Base-by-base conservation (phyloP, 2,888 invertebrate species). In the Silvanus unidentatus region DNA sequence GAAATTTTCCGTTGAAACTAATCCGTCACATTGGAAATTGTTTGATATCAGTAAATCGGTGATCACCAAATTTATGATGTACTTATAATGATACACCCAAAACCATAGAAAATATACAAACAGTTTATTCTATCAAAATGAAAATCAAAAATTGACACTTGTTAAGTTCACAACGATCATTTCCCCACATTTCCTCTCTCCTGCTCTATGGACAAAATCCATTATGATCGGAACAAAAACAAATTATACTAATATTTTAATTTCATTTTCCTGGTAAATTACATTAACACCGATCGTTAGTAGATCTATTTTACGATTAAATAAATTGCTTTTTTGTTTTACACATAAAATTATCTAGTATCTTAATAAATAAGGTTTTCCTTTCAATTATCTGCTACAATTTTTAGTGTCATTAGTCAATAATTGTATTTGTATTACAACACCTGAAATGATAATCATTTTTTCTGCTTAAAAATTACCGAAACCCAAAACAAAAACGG, bases 1-100 rank as follows among this genome's bases (percentile, higher is more conserved):
- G 65, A 65, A 65, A 67, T 65, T 63, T 60, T 60, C 63, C 55
- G 62, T 58, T 56, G 61, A 59, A 64, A 62, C 62, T 60, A 63
- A 67, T 65, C 62, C 58, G 65, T 65, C 65, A 62, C 60, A 57
- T 48, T 60, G 57, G 55, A 62, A 65, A 63, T 63, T 63, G 62
- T 64, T 58, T 60, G 58, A 56, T 62, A 64, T 63, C 60, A 50
- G 58, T 49, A 60, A 62, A 64, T 62, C 63, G 60, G 54, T 54
- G 62, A 63, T 64, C 62, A 54, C 50, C 59, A 54, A 61, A 58
- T 63, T 63, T 59, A 63, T 65, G 63, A 64, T 62, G 57, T 57
- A 60, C 57, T 64, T 58, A 58, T 61, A 62, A 62, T 62, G 57
- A 61, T 58, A 53, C 48, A 45, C 22, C 22, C 22, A 5, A 22